Evolutionary conservation across 2,113 vertebrate species (phyloP).

Genomic region (Solea solea): DNA sequence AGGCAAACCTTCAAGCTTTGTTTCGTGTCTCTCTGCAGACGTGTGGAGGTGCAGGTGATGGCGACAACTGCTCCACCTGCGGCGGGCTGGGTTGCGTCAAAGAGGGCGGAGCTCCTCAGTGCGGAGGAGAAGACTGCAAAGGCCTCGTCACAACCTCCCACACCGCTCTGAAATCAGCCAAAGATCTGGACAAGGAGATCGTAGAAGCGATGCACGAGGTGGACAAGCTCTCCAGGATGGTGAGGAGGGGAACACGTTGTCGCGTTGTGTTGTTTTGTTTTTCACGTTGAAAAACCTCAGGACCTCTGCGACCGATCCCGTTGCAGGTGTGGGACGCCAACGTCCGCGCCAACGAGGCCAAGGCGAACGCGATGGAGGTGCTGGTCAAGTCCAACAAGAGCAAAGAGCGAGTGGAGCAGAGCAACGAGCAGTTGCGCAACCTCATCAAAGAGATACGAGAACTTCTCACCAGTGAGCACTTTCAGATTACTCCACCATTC

Average conservation of each 20-base stretch:
- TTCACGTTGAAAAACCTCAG: neutral
- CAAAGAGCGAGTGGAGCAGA: constrained; percentile 89
- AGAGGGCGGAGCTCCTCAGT: constrained; percentile 79
- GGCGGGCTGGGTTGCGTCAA: constrained; percentile 86
- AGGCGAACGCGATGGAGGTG: constrained; percentile 87
- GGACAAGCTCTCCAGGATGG: constrained; percentile 93
- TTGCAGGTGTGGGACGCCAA: constrained; percentile 92
- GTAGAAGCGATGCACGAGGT: constrained; percentile 88
- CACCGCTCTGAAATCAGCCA: constrained; percentile 84
- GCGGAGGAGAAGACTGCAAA: constrained; percentile 87
- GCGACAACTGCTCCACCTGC: constrained; percentile 85
- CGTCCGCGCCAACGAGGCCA: constrained; percentile 89
- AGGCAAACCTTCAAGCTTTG: no score
- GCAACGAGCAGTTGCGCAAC: constrained; percentile 90
- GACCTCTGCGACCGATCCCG: neutral
- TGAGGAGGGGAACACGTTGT: constrained; percentile 54
- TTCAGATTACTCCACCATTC: no score
- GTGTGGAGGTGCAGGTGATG: constrained; percentile 83
- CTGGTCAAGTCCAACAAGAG: constrained; percentile 90
- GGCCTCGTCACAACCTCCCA: constrained; percentile 82
- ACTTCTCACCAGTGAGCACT: constrained; percentile 89
- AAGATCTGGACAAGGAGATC: constrained; percentile 89
- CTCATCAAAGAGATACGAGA: constrained; percentile 95
- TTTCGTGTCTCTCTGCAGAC: constrained; percentile 75
- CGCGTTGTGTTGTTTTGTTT: neutral